phyloP scores from a whole-genome alignment of 1,140 invertebrate genomes.

The Drosophila miranda region DNA sequence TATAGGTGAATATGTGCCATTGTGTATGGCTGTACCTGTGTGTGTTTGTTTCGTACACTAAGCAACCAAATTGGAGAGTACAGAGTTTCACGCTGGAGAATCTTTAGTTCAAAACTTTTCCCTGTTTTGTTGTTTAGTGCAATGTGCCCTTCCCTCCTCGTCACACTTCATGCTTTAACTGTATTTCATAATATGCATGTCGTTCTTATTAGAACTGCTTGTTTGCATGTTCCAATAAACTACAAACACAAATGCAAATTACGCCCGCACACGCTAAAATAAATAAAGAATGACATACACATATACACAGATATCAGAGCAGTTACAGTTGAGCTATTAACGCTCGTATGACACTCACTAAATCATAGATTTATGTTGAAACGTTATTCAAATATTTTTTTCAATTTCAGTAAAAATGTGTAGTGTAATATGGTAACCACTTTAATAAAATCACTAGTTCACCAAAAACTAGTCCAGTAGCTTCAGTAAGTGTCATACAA shows the following conservation, averaged over 20 bases:
- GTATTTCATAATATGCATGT: slow-evolving; percentile 73
- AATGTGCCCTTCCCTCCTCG: slow-evolving; percentile 1
- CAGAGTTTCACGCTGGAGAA: background rate
- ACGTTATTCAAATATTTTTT: too few relatives aligned
- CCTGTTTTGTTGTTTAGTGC: slow-evolving; percentile 27
- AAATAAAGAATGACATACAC: slow-evolving; percentile 9
- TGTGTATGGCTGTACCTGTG: slow-evolving; percentile 3
- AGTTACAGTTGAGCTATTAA: slow-evolving; percentile 44
- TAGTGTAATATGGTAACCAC: too few relatives aligned
- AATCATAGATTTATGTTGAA: too few relatives aligned
- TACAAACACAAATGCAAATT: slow-evolving; percentile 41
- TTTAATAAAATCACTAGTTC: too few relatives aligned
- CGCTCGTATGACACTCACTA: too few relatives aligned
- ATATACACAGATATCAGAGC: slow-evolving; percentile 12
- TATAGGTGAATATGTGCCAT: slow-evolving; percentile 15
- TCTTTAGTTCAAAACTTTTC: background rate
- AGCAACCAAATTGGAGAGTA: slow-evolving; percentile 7
- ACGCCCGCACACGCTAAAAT: slow-evolving; percentile 50
- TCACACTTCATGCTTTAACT: slow-evolving; percentile 1
- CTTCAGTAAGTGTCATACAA: too few relatives aligned
- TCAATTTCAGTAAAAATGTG: too few relatives aligned
- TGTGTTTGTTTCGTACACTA: slow-evolving; percentile 30
- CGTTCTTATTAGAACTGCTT: slow-evolving; percentile 69
- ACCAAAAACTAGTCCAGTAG: too few relatives aligned
- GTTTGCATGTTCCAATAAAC: slow-evolving; percentile 77